Conservation (phyloP, 2,113 vertebrate genomes). For the Pogonocichla stellata region DNA sequence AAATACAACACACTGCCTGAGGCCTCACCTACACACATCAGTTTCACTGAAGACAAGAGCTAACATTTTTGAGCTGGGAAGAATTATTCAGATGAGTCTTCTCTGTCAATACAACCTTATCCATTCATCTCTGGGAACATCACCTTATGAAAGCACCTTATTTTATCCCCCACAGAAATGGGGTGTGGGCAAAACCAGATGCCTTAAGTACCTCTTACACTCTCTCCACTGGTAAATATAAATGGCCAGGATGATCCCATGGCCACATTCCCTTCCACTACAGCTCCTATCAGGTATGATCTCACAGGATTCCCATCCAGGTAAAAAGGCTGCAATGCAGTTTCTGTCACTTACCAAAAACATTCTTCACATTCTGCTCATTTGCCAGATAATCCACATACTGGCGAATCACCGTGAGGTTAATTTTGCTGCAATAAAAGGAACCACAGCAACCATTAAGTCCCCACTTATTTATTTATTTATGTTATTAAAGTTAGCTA, state of each 20-base stretch:
- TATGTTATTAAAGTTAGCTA: background rate
- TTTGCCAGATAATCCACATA: slow-evolving; percentile 88
- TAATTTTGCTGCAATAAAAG: slow-evolving; percentile 83
- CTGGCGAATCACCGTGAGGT: slow-evolving; percentile 78
- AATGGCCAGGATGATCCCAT: background rate
- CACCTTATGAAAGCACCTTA: background rate
- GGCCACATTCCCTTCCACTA: background rate
- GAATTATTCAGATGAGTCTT: background rate
- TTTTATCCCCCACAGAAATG: background rate
- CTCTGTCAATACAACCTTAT: background rate
- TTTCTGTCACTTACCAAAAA: slow-evolving; percentile 87
- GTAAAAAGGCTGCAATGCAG: background rate
- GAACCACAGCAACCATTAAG: background rate
- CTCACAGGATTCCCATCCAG: background rate
- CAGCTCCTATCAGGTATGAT: background rate
- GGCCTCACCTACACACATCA: background rate
- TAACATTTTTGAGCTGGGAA: background rate
- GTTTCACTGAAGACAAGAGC: background rate
- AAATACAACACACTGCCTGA: background rate
- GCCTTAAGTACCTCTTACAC: background rate
- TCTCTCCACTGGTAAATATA: background rate
- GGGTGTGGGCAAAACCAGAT: background rate
- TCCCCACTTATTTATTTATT: background rate
- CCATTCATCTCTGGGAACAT: background rate
- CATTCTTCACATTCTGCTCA: slow-evolving; percentile 81